phyloP scores from a whole-genome alignment of 1,140 invertebrate species.

The Drosophila virilis region DNA sequence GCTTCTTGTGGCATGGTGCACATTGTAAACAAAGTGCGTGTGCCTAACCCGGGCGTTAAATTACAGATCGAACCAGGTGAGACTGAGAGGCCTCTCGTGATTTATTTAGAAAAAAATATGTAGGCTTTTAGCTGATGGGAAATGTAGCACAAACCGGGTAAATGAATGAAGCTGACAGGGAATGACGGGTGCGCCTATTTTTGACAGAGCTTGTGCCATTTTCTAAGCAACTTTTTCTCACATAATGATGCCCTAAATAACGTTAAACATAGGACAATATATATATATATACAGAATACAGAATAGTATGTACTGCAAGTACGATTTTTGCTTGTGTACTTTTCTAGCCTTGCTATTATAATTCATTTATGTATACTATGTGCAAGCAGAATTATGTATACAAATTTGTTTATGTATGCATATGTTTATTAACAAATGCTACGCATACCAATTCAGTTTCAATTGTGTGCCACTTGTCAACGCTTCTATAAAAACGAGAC shows the following conservation, averaged over 20 bases:
- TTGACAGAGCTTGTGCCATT: constrained; percentile 50
- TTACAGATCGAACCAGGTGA: constrained; percentile 52
- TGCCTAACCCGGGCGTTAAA: constrained; percentile 10
- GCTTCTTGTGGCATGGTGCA: constrained; percentile 35
- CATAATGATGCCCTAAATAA: constrained; percentile 8
- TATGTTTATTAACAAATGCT: constrained; percentile 7
- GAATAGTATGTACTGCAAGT: neutral
- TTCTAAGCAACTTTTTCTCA: constrained; percentile 24
- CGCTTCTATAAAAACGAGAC: neutral
- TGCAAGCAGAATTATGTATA: neutral
- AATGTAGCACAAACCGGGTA: constrained; percentile 57
- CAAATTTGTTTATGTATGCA: neutral
- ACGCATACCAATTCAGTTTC: constrained; percentile 24
- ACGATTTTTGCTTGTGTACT: constrained; percentile 10
- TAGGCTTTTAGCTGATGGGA: neutral
- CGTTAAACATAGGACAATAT: neutral
- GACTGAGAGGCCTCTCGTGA: constrained; percentile 36
- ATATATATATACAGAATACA: no score
- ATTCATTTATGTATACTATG: neutral
- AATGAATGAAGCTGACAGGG: constrained; percentile 36
- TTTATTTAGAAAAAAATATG: constrained; percentile 33
- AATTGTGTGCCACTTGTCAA: constrained; percentile 17
- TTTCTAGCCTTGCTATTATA: constrained; percentile 8
- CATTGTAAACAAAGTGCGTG: constrained; percentile 49
- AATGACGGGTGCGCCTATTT: constrained; percentile 50